phyloP scores from a whole-genome alignment of 1,140 invertebrate species.

The Sarcophaga peregrina region DNA sequence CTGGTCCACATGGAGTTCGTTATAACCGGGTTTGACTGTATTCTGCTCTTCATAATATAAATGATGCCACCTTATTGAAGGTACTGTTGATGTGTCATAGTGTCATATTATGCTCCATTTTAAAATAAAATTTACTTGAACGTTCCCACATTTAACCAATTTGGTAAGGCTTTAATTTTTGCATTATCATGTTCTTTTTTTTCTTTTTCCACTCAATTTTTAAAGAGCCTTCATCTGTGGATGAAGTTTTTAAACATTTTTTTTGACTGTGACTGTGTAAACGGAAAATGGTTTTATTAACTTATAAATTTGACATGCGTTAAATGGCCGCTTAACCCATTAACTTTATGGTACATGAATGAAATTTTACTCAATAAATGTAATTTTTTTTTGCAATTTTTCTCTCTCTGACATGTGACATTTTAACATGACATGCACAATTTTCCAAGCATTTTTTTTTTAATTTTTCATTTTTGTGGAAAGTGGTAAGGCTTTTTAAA shows the following conservation, averaged over 20 bases:
- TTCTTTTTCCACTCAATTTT: too few relatives aligned
- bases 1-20: too few relatives aligned
- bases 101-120: too few relatives aligned
- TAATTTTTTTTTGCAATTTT: background rate
- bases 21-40: too few relatives aligned
- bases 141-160: too few relatives aligned
- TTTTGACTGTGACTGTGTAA: background rate
- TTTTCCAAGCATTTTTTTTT: too few relatives aligned
- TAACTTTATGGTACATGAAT: background rate
- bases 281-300: background rate
- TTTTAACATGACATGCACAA: background rate
- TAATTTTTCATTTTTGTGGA: background rate
- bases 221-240: background rate
- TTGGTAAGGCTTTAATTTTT: too few relatives aligned
- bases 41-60: too few relatives aligned
- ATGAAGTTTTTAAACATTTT: slow-evolving; percentile 1
- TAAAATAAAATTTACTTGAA: too few relatives aligned
- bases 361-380: background rate
- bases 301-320: slow-evolving; percentile 3
- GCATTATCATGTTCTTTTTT: too few relatives aligned
- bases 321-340: slow-evolving; percentile 24
- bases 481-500: background rate
- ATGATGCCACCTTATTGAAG: too few relatives aligned
- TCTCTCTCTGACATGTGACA: background rate
- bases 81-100: too few relatives aligned